These are phyloP conservation scores for Dicerorhinus sumatrensis DNA, from an alignment of 2,113 vertebrate genomes.

Conservation along the genomic window DNA sequence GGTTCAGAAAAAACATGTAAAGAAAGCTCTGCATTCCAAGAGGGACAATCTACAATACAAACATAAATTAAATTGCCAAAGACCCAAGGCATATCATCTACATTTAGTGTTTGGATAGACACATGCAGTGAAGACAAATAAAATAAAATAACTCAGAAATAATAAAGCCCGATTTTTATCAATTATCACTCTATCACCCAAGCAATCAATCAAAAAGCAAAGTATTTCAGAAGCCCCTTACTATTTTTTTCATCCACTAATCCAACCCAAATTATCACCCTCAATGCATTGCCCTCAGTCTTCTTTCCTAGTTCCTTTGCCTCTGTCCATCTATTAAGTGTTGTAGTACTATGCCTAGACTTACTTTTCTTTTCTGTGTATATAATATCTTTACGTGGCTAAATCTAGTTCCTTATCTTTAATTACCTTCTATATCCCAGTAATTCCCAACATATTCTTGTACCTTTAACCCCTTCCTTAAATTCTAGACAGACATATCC, in stretches of 20 bases:
- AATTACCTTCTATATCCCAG: not conserved
- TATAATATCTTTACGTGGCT: not conserved
- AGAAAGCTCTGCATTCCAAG: not conserved
- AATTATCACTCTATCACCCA: not conserved
- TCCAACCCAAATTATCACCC: not conserved
- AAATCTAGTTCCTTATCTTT: not conserved
- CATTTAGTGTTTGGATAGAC: not conserved
- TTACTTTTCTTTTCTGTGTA: not conserved
- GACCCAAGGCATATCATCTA: not conserved
- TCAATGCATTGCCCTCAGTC: not conserved
- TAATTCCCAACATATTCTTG: not conserved
- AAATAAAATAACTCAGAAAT: not conserved
- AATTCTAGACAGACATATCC: not conserved
- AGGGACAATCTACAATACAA: not conserved
- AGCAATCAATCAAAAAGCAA: not conserved
- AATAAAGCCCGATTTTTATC: not conserved
- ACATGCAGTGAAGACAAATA: not conserved
- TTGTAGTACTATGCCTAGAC: not conserved
- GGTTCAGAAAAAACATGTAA: not conserved
- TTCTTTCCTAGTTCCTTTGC: not conserved
- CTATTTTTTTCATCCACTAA: not conserved
- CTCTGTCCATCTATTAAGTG: not conserved
- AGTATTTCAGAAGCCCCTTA: not conserved
- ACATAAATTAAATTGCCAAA: not conserved
- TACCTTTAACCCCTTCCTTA: not conserved